Evolutionary conservation across 2,113 vertebrate genomes (phyloP).

Genomic region (Ranitomeya variabilis): DNA sequence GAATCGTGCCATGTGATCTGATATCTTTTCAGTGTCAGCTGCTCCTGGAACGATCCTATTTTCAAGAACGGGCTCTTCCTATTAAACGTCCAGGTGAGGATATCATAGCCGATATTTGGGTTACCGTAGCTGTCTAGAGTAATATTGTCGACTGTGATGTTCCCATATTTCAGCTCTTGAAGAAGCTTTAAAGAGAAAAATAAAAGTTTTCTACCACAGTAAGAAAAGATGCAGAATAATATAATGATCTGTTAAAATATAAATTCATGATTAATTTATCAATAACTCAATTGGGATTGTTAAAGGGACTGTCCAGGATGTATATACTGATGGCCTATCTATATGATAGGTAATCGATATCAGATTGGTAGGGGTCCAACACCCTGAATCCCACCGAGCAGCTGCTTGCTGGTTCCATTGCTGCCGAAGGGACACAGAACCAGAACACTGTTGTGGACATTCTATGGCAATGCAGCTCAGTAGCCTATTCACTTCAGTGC

Average conservation of each 20-base stretch:
- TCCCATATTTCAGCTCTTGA: conserved; percentile 61
- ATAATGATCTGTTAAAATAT: neutral
- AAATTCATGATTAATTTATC: neutral
- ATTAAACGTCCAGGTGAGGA: conserved; percentile 64
- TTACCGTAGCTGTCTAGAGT: conserved; percentile 75
- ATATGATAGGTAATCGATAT: too few relatives aligned
- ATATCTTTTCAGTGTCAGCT: conserved; percentile 64
- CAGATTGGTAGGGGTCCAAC: too few relatives aligned
- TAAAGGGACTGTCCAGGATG: neutral
- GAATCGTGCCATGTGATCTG: conserved; percentile 71
- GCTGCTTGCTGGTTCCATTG: too few relatives aligned
- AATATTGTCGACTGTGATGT: conserved; percentile 65
- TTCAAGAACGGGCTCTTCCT: neutral
- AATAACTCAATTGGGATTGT: neutral
- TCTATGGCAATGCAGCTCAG: too few relatives aligned
- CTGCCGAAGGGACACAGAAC: too few relatives aligned
- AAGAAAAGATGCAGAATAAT: neutral
- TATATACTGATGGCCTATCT: too few relatives aligned
- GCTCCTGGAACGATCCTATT: conserved; percentile 67
- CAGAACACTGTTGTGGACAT: too few relatives aligned
- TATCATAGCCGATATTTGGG: conserved; percentile 72
- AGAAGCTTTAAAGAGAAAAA: conserved; percentile 8
- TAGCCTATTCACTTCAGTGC: too few relatives aligned
- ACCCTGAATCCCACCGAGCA: too few relatives aligned
- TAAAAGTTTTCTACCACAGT: neutral